Conservation (phyloP, 2,797 vertebrate species). For the Poecilia velifera region DNA sequence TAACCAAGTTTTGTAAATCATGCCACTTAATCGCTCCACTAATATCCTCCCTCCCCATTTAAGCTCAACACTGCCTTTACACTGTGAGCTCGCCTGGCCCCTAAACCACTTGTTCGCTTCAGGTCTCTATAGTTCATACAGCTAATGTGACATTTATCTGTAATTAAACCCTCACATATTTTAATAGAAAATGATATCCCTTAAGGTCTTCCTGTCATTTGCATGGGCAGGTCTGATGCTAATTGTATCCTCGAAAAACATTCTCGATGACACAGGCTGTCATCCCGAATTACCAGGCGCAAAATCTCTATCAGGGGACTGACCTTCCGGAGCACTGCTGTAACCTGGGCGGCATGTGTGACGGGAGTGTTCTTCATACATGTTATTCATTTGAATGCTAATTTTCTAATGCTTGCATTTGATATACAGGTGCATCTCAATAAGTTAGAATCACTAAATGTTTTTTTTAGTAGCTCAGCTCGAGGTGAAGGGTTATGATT, state of each 20-base stretch:
- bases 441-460: background rate
- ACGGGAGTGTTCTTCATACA: constrained; percentile 19
- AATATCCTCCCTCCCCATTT: constrained; percentile 16
- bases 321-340: constrained; percentile 69
- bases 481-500: background rate
- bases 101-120: constrained; percentile 64
- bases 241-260: constrained; percentile 75
- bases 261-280: constrained; percentile 76
- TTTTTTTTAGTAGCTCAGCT: background rate
- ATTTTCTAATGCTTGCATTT: background rate
- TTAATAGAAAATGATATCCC: constrained; percentile 84
- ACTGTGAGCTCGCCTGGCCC: constrained; percentile 18
- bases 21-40: constrained; percentile 49
- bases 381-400: constrained; percentile 8
- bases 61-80: constrained; percentile 15
- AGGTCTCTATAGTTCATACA: constrained; percentile 71
- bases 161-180: constrained; percentile 83
- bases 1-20: constrained; percentile 47
- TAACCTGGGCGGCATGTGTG: constrained; percentile 43
- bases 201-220: constrained; percentile 84
- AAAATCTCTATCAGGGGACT: constrained; percentile 74
- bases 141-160: constrained; percentile 84
- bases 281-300: constrained; percentile 76
- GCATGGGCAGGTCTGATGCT: constrained; percentile 81
- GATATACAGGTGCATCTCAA: background rate